Percentiles rank a stretch among this genome's conserved stretches.
Conservation (phyloP, 2,888 invertebrate genomes). For the Platycheirus albimanus region DNA sequence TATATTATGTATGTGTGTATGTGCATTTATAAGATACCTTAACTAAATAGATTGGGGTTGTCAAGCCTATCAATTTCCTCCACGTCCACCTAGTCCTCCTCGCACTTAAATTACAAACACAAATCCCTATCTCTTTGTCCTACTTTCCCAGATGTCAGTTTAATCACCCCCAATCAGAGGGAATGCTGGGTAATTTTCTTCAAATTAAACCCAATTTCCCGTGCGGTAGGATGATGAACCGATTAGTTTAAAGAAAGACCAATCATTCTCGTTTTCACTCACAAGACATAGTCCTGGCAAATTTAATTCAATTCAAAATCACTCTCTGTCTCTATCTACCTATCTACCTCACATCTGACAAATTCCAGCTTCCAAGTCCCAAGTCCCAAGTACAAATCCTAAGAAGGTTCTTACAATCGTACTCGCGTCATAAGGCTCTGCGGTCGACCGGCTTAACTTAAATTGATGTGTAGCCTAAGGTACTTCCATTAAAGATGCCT, state of each 20-base stretch:
- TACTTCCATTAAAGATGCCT: neutral
- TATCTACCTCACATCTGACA: too few species aligned
- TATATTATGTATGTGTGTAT: neutral
- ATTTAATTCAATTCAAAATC: constrained; percentile 46
- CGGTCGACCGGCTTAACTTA: constrained; percentile 6
- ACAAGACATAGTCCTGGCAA: constrained; percentile 11
- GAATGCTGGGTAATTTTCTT: constrained; percentile 21
- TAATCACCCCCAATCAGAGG: constrained; percentile 27
- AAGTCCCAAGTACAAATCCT: too few species aligned
- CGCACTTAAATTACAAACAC: constrained; percentile 7
- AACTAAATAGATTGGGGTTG: neutral
- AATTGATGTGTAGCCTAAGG: constrained; percentile 18
- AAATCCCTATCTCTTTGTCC: constrained; percentile 5
- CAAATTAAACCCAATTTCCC: constrained; percentile 31
- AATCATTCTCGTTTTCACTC: constrained; percentile 29
- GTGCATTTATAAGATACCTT: constrained; percentile 20
- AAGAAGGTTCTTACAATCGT: neutral
- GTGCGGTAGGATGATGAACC: constrained; percentile 12
- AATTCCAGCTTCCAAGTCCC: too few species aligned
- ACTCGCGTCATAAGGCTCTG: neutral
- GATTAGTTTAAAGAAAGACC: constrained; percentile 26
- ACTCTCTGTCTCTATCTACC: neutral
- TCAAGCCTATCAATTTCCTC: constrained; percentile 35
- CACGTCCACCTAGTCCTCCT: constrained; percentile 18
- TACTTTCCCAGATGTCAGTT: constrained; percentile 7